Percentiles rank a stretch among this genome's conserved stretches.
Conservation (phyloP, 2,797 vertebrate species). For the Enteromius treurensis region DNA sequence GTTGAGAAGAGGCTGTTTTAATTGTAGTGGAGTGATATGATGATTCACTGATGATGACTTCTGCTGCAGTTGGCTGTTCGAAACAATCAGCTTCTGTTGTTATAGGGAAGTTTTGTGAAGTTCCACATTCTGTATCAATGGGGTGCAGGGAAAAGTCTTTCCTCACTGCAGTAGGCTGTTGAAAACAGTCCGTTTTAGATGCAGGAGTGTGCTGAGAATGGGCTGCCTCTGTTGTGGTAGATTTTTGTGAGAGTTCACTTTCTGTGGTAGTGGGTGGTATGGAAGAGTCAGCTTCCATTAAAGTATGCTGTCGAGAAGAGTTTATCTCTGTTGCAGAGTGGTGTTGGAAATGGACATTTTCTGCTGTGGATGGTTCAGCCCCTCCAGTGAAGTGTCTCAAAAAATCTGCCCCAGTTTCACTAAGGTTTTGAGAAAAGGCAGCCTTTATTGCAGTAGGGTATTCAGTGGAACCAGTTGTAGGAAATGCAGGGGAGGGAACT, state of each 20-base stretch:
- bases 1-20: constrained; percentile 17
- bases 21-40: background rate
- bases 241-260: background rate
- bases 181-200: background rate
- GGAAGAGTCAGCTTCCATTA: background rate
- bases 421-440: constrained; percentile 19
- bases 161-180: background rate
- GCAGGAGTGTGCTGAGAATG: background rate
- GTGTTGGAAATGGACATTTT: background rate
- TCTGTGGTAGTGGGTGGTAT: background rate
- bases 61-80: constrained; percentile 19
- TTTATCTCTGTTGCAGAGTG: background rate
- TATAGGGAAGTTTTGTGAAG: background rate
- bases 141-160: constrained; percentile 11
- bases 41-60: constrained; percentile 24
- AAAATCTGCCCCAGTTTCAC: constrained; percentile 28
- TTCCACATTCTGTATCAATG: background rate
- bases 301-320: constrained; percentile 20
- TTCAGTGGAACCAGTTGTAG: background rate
- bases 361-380: background rate
- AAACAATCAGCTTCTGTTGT: constrained; percentile 23
- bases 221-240: background rate
- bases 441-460: background rate
- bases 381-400: background rate
- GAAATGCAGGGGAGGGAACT: background rate